Conservation (phyloP, 92 coral and sea anemone genomes). For the Parazoanthus swiftii region DNA sequence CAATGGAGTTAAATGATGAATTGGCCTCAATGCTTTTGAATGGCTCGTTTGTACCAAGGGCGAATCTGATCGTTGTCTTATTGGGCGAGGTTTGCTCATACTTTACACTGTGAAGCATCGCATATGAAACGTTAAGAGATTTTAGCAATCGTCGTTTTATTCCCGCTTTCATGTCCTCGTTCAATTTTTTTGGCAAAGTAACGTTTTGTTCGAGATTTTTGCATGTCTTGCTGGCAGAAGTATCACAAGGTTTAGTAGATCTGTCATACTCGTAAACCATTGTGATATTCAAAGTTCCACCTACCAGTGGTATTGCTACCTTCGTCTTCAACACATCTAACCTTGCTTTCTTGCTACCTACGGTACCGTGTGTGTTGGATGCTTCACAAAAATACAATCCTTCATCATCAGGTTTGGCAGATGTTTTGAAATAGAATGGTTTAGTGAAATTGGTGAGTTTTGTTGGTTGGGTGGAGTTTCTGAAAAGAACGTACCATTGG, state of each 20-base stretch:
- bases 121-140: background rate
- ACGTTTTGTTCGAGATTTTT: background rate
- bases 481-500: constrained; percentile 51
- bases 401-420: constrained; percentile 16
- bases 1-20: constrained; percentile 5
- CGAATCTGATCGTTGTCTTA: background rate
- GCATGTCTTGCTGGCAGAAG: background rate
- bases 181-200: background rate
- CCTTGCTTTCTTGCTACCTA: constrained; percentile 48
- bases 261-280: background rate
- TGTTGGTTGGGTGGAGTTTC: constrained; percentile 5
- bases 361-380: constrained; percentile 39
- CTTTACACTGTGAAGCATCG: background rate
- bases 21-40: background rate
- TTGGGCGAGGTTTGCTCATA: background rate
- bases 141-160: background rate
- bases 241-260: background rate
- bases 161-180: background rate
- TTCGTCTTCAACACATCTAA: constrained; percentile 38
- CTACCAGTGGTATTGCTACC: constrained; percentile 43
- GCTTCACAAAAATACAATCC: constrained; percentile 54
- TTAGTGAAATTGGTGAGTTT: constrained; percentile 7
- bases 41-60: constrained; percentile 23
- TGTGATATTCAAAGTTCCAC: constrained; percentile 9
- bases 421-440: background rate